Base-by-base conservation (phyloP, 2,888 invertebrate species). In the Drosophila robusta region DNA sequence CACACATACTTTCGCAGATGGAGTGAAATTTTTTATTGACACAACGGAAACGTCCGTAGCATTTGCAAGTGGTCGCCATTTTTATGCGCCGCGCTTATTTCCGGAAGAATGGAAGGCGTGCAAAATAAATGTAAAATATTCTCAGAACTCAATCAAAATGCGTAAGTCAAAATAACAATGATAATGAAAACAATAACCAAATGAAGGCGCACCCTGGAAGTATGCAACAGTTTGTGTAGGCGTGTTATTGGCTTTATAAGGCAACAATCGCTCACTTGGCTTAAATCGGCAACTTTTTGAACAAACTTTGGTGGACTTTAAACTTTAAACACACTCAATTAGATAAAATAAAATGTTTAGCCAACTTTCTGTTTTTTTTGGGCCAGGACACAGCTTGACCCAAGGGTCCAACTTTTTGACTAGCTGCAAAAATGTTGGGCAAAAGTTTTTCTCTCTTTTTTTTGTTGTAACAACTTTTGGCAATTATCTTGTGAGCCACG, bases 291-390 rank as follows among this genome's bases (percentile, higher is more conserved):
- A 77, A 77, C 77, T 77, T 77, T 76, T 61, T 18, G 34, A 68
- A 72, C 78, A 74, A 80, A 84, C 75, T 89, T 87, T 80, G 78
- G 75, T 80, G 81, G 81, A 75, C 82, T 84, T 82, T 85, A 80
- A 85, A 85, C 82, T 89, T 87, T 87, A 87, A 87, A 85, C 83
- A 83, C 89, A 89, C 89, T 89, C 87, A 89, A 89, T 89, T 87
- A 88, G 87, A 83, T 80, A 83, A 75, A 85, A 77, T 83, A 87
- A 87, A 85, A 85, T 87, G 85, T 85, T 84, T 75, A 85, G 82
- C 73, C 69, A 89, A 89, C 82, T 82, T 84, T 41, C 39, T 39
- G 3, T 8, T 34, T 46, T 58, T 64, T 52, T 46, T 41, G 58
- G 71, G 56, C 44, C 76, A 78, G 65, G 66, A 67, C 84, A 82